phyloP scores from a whole-genome alignment of 2,888 invertebrate species.

The Ophioninae sp. region DNA sequence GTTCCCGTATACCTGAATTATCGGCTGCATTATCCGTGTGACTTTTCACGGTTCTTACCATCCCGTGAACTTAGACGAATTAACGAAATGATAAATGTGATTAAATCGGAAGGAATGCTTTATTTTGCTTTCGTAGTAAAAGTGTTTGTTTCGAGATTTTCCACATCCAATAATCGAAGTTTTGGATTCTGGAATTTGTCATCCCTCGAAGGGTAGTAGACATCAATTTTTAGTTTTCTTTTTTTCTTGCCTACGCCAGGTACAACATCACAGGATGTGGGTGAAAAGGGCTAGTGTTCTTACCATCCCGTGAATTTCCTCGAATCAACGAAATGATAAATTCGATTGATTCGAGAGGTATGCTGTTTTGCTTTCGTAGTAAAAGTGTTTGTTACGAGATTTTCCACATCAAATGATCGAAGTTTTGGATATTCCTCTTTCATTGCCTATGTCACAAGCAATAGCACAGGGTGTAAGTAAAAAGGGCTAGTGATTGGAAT shows the following conservation, averaged over 20 bases:
- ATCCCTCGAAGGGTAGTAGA: too few relatives aligned
- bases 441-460: too few relatives aligned
- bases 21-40: constrained; percentile 41
- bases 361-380: background rate
- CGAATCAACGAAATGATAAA: too few relatives aligned
- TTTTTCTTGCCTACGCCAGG: too few relatives aligned
- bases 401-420: background rate
- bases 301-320: too few relatives aligned
- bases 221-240: too few relatives aligned
- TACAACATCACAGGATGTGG: too few relatives aligned
- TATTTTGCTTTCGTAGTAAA: background rate
- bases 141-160: background rate
- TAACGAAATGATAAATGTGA: constrained; percentile 19
- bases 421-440: too few relatives aligned
- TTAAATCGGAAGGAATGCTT: constrained; percentile 19
- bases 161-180: background rate
- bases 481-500: too few relatives aligned
- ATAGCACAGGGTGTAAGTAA: too few relatives aligned
- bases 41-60: constrained; percentile 50
- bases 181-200: background rate
- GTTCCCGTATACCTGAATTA: constrained; percentile 46
- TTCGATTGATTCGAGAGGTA: too few relatives aligned
- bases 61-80: background rate
- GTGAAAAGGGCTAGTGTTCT: too few relatives aligned
- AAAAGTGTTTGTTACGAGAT: background rate